phyloP scores from a whole-genome alignment of 2,888 invertebrate genomes.

The Cactoblastis cactorum region DNA sequence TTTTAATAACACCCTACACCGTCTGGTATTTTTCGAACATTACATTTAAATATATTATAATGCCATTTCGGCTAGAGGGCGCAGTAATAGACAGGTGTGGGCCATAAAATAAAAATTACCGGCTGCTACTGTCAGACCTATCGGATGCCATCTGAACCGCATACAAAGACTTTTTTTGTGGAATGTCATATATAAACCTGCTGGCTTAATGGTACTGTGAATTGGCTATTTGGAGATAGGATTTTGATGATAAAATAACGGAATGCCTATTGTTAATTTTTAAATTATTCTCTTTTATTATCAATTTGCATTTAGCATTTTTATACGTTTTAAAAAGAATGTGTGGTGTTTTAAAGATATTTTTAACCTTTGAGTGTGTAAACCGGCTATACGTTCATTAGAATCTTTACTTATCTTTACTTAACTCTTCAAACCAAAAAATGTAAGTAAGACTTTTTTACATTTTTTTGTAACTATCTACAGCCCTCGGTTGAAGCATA shows the following conservation, averaged over 20 bases:
- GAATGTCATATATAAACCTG: not conserved
- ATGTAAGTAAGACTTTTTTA: no score
- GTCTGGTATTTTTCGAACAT: slow-evolving; percentile 45
- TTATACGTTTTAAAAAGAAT: no score
- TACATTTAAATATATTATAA: slow-evolving; percentile 72
- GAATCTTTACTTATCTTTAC: no score
- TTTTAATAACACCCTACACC: slow-evolving; percentile 30
- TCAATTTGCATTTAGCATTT: no score
- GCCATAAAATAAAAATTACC: slow-evolving; percentile 53
- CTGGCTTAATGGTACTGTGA: not conserved
- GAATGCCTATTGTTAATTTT: not conserved
- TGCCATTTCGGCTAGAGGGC: slow-evolving; percentile 46
- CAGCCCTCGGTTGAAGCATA: no score
- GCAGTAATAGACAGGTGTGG: slow-evolving; percentile 57
- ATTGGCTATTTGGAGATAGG: not conserved
- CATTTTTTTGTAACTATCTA: no score
- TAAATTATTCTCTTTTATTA: no score
- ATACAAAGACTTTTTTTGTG: slow-evolving; percentile 15
- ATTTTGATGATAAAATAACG: not conserved
- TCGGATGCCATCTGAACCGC: slow-evolving; percentile 20
- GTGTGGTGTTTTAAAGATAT: no score
- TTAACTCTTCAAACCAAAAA: no score
- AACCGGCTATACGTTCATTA: no score
- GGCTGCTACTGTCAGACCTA: slow-evolving; percentile 47
- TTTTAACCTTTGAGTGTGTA: no score